These are phyloP conservation scores for Protomyctophum bolini DNA, from an alignment of 2,113 vertebrate species.

Conservation along the genomic window DNA sequence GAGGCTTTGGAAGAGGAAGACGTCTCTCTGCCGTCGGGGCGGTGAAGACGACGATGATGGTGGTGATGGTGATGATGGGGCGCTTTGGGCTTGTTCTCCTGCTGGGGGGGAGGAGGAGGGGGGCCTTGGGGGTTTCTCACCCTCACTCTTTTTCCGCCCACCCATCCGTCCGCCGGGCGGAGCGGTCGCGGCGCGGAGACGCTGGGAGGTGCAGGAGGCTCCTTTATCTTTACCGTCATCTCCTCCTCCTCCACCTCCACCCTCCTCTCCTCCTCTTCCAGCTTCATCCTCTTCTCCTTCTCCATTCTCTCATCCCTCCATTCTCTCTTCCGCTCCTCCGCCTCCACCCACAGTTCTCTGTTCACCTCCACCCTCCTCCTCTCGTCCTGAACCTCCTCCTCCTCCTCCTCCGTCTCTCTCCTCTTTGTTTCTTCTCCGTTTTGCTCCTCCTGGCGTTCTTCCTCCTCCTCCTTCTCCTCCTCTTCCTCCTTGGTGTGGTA, in stretches of 20 bases:
- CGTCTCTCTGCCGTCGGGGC: slow-evolving; percentile 23
- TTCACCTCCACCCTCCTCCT: slow-evolving; percentile 35
- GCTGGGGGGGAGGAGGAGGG: slow-evolving; percentile 31
- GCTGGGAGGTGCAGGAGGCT: too few relatives aligned
- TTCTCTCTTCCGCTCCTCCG: not conserved
- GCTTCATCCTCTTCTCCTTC: slow-evolving; percentile 54
- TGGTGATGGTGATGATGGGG: slow-evolving; percentile 66
- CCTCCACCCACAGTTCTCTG: slow-evolving; percentile 5
- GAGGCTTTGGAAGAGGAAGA: slow-evolving; percentile 47
- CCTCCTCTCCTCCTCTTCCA: slow-evolving; percentile 24
- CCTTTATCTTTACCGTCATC: not conserved
- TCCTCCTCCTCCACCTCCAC: slow-evolving; percentile 30
- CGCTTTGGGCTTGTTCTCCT: slow-evolving; percentile 74
- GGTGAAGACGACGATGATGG: slow-evolving; percentile 25
- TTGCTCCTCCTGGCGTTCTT: not conserved
- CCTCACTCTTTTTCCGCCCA: slow-evolving; percentile 36
- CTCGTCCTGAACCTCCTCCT: slow-evolving; percentile 21
- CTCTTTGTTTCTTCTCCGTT: slow-evolving; percentile 9
- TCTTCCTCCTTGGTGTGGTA: not conserved
- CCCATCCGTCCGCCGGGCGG: not conserved
- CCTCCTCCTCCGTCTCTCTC: not conserved
- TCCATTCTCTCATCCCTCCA: not conserved
- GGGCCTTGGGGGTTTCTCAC: slow-evolving; percentile 49
- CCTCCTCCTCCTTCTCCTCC: not conserved
- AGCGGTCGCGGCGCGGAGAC: not conserved